phyloP scores from a whole-genome alignment of 2,888 invertebrate species.

The Lingula anatina region DNA sequence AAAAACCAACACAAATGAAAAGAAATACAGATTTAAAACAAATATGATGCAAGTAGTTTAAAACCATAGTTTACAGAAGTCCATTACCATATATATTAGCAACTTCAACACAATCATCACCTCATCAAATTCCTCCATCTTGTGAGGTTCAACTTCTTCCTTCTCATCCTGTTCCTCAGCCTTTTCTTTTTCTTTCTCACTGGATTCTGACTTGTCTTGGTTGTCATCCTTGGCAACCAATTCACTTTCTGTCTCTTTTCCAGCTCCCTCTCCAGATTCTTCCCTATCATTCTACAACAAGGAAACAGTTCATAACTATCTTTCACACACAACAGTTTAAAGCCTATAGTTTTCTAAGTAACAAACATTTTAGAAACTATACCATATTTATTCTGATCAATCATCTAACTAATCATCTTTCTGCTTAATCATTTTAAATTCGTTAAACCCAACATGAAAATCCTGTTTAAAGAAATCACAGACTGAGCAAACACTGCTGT shows the following conservation, averaged over 20 bases:
- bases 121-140: constrained; percentile 57
- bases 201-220: constrained; percentile 43
- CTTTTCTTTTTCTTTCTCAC: constrained; percentile 50
- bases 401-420: too few species aligned
- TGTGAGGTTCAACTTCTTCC: constrained; percentile 48
- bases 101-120: constrained; percentile 53
- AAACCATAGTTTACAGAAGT: neutral
- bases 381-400: too few species aligned
- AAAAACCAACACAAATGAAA: neutral
- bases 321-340: neutral
- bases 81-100: too few species aligned
- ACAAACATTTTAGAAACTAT: neutral
- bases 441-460: too few species aligned
- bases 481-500: neutral
- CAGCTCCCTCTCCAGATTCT: constrained; percentile 51
- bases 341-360: too few species aligned
- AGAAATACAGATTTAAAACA: neutral
- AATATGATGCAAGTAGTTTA: neutral
- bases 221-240: constrained; percentile 70
- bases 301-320: neutral
- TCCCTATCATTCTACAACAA: constrained; percentile 40
- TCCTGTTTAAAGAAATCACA: too few species aligned
- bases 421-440: too few species aligned
- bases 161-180: constrained; percentile 51
- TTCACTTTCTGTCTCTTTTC: constrained; percentile 58